A percentile compares a stretch with the other conserved stretches of the same genome.
Evolutionary conservation across 2,888 invertebrate genomes (phyloP).

Genomic region (Xylocampa areola): DNA sequence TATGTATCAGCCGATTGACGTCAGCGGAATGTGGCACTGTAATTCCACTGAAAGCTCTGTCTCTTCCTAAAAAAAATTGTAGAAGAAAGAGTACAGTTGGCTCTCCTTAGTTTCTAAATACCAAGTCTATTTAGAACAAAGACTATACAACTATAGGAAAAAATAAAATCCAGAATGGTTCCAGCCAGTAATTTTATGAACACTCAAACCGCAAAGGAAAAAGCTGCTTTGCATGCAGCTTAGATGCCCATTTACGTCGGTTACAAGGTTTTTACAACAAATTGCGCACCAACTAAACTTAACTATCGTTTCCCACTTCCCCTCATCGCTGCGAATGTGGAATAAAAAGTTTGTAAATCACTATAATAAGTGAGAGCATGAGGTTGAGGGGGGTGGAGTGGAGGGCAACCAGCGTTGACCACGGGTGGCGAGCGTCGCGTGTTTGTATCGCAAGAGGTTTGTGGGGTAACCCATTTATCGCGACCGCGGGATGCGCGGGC

Average conservation of each 20-base stretch:
- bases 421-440: constrained; percentile 56
- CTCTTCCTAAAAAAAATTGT: constrained; percentile 41
- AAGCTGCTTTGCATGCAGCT: constrained; percentile 9
- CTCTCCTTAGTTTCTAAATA: constrained; percentile 10
- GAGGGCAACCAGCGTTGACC: constrained; percentile 15
- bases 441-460: constrained; percentile 87
- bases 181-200: constrained; percentile 2
- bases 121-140: neutral
- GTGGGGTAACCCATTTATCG: constrained; percentile 88
- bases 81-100: constrained; percentile 21
- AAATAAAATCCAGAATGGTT: constrained; percentile 8
- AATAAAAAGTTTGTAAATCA: constrained; percentile 46
- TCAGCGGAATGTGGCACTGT: constrained; percentile 50
- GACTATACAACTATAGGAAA: constrained; percentile 2
- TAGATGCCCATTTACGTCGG: constrained; percentile 9
- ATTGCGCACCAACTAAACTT: constrained; percentile 22
- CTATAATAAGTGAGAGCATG: constrained; percentile 47
- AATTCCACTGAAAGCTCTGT: constrained; percentile 17
- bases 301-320: constrained; percentile 33
- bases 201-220: constrained; percentile 5
- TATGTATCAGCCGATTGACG: constrained; percentile 61
- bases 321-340: constrained; percentile 25
- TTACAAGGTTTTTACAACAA: constrained; percentile 11
- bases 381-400: constrained; percentile 14
- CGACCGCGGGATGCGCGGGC: constrained; percentile 72